Evolutionary conservation across 92 coral and sea anemone genomes (phyloP).

Genomic region (Heliopora coerulea): DNA sequence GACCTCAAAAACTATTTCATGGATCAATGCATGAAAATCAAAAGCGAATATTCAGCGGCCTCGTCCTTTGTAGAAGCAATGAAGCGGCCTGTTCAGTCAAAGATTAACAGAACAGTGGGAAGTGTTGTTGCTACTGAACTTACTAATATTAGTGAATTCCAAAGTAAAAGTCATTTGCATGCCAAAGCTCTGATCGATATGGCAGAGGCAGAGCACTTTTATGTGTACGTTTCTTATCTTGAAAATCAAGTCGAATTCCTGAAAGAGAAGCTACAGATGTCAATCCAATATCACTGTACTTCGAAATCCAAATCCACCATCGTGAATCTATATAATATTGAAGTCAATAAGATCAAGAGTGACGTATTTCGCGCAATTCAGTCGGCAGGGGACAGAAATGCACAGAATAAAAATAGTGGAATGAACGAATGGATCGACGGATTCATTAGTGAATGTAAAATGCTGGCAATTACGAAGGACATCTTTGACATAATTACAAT

Average conservation of each 20-base stretch:
- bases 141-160: background rate
- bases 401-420: background rate
- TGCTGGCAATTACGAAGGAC: background rate
- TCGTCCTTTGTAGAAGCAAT: background rate
- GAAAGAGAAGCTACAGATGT: background rate
- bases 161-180: slow-evolving; percentile 2
- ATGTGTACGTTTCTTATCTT: slow-evolving; percentile 1
- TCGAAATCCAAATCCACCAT: background rate
- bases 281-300: slow-evolving; percentile 10
- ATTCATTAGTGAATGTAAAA: background rate
- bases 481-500: slow-evolving; percentile 15
- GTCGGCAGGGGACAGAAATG: background rate
- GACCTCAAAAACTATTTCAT: background rate
- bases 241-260: slow-evolving; percentile 4
- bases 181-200: slow-evolving; percentile 22
- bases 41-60: slow-evolving; percentile 2
- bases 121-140: slow-evolving; percentile 1
- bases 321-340: background rate
- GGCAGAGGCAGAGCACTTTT: background rate
- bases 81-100: background rate
- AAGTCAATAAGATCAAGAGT: background rate
- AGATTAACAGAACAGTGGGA: background rate
- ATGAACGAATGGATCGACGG: background rate
- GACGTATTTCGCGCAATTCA: background rate
- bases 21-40: background rate